Percentiles rank a stretch among this genome's conserved stretches.
Conservation (phyloP, 2,113 vertebrate species). For the Prunella fulvescens region DNA sequence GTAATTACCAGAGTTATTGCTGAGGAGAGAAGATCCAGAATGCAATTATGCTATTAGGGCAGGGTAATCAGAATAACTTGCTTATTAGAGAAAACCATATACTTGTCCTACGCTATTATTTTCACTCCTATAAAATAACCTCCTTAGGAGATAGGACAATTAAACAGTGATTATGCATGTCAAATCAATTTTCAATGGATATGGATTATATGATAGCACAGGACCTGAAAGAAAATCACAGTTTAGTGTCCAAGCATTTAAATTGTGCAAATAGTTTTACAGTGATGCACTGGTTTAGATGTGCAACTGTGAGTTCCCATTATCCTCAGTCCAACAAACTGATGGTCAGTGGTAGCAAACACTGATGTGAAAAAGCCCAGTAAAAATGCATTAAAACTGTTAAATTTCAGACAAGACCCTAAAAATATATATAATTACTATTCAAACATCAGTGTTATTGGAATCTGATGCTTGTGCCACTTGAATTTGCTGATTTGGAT, state of each 20-base stretch:
- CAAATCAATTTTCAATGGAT: background rate
- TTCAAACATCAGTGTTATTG: background rate
- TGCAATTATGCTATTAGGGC: constrained; percentile 4
- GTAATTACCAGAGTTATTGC: background rate
- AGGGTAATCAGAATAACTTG: background rate
- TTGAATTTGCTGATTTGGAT: background rate
- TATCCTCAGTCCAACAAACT: background rate
- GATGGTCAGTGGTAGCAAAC: background rate
- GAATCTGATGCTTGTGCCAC: background rate
- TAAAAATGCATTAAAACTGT: background rate
- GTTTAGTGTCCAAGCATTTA: background rate
- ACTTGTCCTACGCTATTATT: background rate
- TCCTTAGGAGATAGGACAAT: background rate
- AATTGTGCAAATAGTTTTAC: background rate
- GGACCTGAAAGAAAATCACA: background rate
- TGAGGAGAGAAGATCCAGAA: background rate
- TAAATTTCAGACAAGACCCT: background rate
- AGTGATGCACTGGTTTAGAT: background rate
- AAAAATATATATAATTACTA: background rate
- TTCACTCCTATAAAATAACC: background rate
- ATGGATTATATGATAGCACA: background rate
- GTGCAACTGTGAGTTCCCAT: background rate
- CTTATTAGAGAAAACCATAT: background rate
- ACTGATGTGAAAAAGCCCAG: background rate
- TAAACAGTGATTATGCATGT: background rate